phyloP scores from a whole-genome alignment of 2,888 invertebrate genomes.

The Clusia tigrina region DNA sequence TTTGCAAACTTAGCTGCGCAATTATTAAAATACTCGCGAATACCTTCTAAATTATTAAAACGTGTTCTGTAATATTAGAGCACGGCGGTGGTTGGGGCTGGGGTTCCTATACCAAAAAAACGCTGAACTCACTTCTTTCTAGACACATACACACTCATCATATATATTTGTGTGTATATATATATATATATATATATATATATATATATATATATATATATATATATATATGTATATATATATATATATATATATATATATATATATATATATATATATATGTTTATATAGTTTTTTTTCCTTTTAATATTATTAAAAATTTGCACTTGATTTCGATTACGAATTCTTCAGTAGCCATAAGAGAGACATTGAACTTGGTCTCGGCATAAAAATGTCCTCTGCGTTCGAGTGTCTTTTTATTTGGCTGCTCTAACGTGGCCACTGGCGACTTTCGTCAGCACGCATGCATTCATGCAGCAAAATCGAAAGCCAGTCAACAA shows the following conservation, averaged over 20 bases:
- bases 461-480: background rate
- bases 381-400: conserved; percentile 15
- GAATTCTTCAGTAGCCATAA: background rate
- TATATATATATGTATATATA: no score
- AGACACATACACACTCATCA: background rate
- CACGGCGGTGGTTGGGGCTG: background rate
- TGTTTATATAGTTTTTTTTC: no score
- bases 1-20: background rate
- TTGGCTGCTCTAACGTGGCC: conserved; percentile 9
- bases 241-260: no score
- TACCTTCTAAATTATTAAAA: background rate
- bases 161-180: no score
- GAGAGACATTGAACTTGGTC: conserved; percentile 36
- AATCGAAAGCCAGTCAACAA: conserved; percentile 20
- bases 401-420: no score
- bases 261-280: no score
- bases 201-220: no score
- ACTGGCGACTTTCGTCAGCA: background rate
- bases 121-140: conserved; percentile 22
- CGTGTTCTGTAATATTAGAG: conserved; percentile 23
- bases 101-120: background rate
- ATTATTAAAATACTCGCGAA: background rate
- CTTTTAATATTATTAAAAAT: conserved; percentile 24
- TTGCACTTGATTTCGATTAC: background rate
- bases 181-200: no score